Evolutionary conservation across 2,888 invertebrate species (phyloP).

Genomic region (Mesorhabditis belari): DNA sequence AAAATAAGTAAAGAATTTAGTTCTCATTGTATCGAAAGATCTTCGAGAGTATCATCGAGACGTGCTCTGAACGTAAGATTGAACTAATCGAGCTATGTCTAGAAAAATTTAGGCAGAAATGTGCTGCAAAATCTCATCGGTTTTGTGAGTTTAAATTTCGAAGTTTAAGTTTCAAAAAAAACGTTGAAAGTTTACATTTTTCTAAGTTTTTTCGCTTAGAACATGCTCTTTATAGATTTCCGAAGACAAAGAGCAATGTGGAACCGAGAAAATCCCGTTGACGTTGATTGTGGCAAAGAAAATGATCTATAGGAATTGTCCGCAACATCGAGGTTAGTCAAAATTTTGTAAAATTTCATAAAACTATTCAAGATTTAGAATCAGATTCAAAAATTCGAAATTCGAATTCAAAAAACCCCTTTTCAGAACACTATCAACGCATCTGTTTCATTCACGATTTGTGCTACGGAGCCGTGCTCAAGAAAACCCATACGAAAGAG

Average conservation of each 20-base stretch:
- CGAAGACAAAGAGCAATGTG: not conserved
- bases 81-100: not conserved
- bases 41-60: not conserved
- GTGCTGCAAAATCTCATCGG: not conserved
- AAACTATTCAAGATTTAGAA: no score
- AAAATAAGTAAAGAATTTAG: no score
- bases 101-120: not conserved
- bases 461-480: not conserved
- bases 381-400: no score
- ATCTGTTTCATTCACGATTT: not conserved
- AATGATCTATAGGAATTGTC: not conserved
- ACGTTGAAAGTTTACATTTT: not conserved
- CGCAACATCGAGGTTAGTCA: not conserved
- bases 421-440: not conserved
- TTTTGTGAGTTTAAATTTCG: not conserved
- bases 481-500: not conserved
- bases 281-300: not conserved
- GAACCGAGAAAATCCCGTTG: not conserved
- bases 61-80: not conserved
- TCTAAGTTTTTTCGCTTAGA: not conserved
- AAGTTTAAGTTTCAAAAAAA: not conserved
- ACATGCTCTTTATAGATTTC: not conserved
- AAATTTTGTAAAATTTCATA: not conserved
- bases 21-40: not conserved
- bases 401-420: no score